Evolutionary conservation across 2,113 vertebrate species (phyloP), one percentile per base, ranked within the genome.

Genomic region (Ursus arctos): DNA sequence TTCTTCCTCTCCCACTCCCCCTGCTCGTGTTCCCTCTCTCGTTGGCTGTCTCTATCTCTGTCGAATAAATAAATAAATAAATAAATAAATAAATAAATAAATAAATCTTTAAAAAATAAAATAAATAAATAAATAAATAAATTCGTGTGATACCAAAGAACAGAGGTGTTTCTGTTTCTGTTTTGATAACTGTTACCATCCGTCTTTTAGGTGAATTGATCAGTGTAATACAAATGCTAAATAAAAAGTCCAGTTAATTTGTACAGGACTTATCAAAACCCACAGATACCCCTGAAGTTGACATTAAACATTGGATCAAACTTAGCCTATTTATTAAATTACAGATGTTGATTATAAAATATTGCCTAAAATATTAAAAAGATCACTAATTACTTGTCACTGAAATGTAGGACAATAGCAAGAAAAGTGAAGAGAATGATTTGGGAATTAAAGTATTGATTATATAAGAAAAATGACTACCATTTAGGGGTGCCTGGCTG

Each of bases 301-400:
- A 95, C 33, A 69, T 43, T 79, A 65, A 71, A 55, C n/a, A 18
- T 49, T 92, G 43, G 10, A 43, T 72, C 88, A 91, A 94, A 83
- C 22, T 86, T 82, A 57, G 77, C 31, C 49, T 87, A 53, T 53
- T 76, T 87, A 19, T 74, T 67, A 81, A 88, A 74, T 67, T 88
- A 76, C 3, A 26, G 63, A 80, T 81, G 31, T 74, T 85, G 47
- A 51, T 47, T 90, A 87, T 91, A 95, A 89, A 94, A 80, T 80
- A 88, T 47, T 97, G 71, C 33, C 92, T 86, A 51, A 55, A 92
- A 89, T 95, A 88, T 40, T 89, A 55, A 74, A 72, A 74, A 49
- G 15, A 47, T 76, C 24, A 85, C 59, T 67, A 31, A 36, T 85
- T 84, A 61, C 6, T 88, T 53, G 43, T 88, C 49, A 76, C 15